phyloP scores from a whole-genome alignment of 2,797 vertebrate species.

The Decapterus maruadsi region DNA sequence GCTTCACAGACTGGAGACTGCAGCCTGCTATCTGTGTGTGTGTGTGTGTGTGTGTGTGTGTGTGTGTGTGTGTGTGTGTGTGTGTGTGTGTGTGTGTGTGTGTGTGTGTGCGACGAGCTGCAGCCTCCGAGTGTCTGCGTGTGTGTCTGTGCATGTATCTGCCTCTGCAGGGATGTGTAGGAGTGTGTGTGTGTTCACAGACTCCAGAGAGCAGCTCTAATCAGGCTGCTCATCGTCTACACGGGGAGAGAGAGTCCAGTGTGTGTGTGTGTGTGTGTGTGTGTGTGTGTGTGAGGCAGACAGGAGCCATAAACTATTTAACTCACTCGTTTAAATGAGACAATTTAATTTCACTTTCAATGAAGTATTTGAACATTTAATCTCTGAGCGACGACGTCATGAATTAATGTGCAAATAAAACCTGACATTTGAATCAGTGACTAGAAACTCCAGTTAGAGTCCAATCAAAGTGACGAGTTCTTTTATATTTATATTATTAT shows the following conservation, averaged over 20 bases:
- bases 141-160: constrained; percentile 47
- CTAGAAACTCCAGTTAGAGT: too few relatives aligned
- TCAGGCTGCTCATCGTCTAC: constrained; percentile 78
- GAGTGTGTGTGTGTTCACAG: constrained; percentile 49
- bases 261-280: constrained; percentile 1
- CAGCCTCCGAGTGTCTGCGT: constrained; percentile 43
- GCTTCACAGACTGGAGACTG: constrained; percentile 65
- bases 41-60: constrained; percentile 47
- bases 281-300: constrained; percentile 32
- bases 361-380: too few relatives aligned
- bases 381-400: too few relatives aligned
- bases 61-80: constrained; percentile 19
- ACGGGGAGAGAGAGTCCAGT: constrained; percentile 40
- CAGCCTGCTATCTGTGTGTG: constrained; percentile 54
- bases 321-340: background rate
- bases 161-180: constrained; percentile 45
- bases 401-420: too few relatives aligned
- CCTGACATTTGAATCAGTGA: too few relatives aligned
- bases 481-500: too few relatives aligned
- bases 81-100: constrained; percentile 16
- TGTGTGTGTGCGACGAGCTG: too few relatives aligned
- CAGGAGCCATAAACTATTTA: constrained; percentile 16
- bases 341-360: too few relatives aligned
- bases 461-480: too few relatives aligned
- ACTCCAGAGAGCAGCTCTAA: constrained; percentile 71